Evolutionary conservation across 2,113 vertebrate species (phyloP), one percentile per base, ranked within the genome.

Genomic region (Pelecanus crispus): DNA sequence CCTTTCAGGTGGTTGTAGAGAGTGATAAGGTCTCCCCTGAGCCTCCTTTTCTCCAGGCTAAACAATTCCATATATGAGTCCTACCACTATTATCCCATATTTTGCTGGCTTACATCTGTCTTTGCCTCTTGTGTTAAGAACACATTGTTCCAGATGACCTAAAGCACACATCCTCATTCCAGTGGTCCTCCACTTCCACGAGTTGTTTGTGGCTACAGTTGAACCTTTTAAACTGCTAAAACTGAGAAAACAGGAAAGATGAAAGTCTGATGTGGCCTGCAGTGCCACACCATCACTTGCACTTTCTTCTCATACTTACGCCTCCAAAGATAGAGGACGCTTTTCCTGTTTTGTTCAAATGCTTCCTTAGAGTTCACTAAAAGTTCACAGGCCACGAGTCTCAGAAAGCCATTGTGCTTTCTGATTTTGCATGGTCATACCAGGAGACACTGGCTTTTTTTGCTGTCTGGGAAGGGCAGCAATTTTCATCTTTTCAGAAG

Each of bases 331-430:
- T 26, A 88, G 72, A 94, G 59, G 91, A 94, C 68, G 77, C 80
- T 95, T 78, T 97, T 95, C 95, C 91, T 95, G 96, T 94, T 96
- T 94, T 92, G 68, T 79, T 91, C 81, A 56, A 96, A 80, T 53
- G 62, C 61, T 92, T 95, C 86, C 86, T 91, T 49, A 73, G 66
- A 92, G 87, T 92, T 91, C 93, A 94, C 24, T 81, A 17, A 32
- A 72, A 94, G 95, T 96, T 96, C 94, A 96, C 47, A 67, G 38
- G 42, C 63, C 67, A 36, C 49, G 81, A 58, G 38, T 22, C 26
- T 80, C 79, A 89, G 70, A 66, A 81, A 92, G 71, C 22, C 36
- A 71, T 75, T 86, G 56, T 91, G 28, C 52, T 80, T 94, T 90
- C 62, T 74, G 84, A 74, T 59, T 94, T 55, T 78, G 55, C n/a